A percentile compares a stretch with the other conserved stretches of the same genome.
Conservation (phyloP, 1,140 invertebrate species). For the Sycobia sp. region DNA sequence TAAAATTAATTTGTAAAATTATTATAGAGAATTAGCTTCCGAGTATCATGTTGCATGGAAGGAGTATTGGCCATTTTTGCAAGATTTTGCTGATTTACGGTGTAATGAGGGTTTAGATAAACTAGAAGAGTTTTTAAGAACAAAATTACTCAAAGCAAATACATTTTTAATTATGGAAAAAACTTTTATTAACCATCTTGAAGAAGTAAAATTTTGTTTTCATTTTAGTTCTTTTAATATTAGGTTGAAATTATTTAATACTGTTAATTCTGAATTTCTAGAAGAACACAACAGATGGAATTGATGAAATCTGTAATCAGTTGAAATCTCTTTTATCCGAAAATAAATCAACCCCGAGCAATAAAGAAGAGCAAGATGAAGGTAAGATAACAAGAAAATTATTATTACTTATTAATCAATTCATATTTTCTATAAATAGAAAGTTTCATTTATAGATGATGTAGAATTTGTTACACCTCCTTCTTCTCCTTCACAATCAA, state of each 20-base stretch:
- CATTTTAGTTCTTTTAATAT: not conserved
- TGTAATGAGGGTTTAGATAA: slow-evolving; percentile 72
- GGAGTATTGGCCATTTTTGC: slow-evolving; percentile 89
- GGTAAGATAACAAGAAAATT: slow-evolving; percentile 29
- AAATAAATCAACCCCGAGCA: slow-evolving; percentile 6
- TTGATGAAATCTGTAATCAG: slow-evolving; percentile 19
- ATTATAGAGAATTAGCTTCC: slow-evolving; percentile 73
- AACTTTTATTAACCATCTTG: slow-evolving; percentile 14
- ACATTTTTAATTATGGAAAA: slow-evolving; percentile 6
- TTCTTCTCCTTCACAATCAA: slow-evolving; percentile 11
- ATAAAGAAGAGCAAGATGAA: slow-evolving; percentile 32
- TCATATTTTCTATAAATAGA: not conserved
- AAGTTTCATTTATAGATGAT: slow-evolving; percentile 31
- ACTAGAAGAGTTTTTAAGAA: slow-evolving; percentile 76
- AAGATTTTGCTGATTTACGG: slow-evolving; percentile 77
- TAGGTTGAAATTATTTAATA: not conserved
- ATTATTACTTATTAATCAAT: not conserved
- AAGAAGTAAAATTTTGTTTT: slow-evolving; percentile 9
- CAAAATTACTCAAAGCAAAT: slow-evolving; percentile 31
- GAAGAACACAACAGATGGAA: not conserved
- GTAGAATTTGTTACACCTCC: slow-evolving; percentile 15
- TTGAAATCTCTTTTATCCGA: slow-evolving; percentile 23
- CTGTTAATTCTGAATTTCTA: not conserved
- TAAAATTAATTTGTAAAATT: slow-evolving; percentile 28
- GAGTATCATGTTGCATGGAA: slow-evolving; percentile 81